Evolutionary conservation across 2,113 vertebrate genomes (phyloP).

Genomic region (Plecotus auritus): DNA sequence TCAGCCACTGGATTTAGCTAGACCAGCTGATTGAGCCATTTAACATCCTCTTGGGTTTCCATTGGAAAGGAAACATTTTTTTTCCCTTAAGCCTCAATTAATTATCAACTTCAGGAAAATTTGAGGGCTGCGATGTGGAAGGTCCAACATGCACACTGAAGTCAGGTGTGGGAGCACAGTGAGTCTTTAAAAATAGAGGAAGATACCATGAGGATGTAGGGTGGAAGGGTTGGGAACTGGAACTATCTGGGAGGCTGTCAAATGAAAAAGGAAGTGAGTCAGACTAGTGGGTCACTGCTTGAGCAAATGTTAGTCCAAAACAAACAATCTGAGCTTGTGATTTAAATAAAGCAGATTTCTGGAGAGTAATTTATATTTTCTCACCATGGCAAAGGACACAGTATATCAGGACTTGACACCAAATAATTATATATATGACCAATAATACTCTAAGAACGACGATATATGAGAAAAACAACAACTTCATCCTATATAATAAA

Average conservation of each 20-base stretch:
- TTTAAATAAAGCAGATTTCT: background rate
- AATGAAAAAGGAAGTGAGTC: background rate
- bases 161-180: background rate
- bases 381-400: background rate
- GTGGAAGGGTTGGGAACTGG: accelerated
- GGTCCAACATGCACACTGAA: background rate
- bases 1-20: background rate
- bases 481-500: background rate
- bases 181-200: background rate
- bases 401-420: background rate
- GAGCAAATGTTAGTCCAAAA: background rate
- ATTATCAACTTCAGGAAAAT: background rate
- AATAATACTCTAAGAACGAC: background rate
- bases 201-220: background rate
- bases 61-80: background rate
- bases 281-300: background rate
- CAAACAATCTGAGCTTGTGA: background rate
- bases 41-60: background rate
- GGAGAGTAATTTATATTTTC: background rate
- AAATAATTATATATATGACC: background rate
- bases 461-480: background rate
- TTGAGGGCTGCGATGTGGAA: background rate
- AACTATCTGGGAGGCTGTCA: background rate
- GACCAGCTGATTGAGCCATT: background rate
- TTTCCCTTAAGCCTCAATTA: background rate